Percentiles rank a stretch among this genome's conserved stretches.
phyloP scores from a whole-genome alignment of 2,888 invertebrate species.

The Eupithecia insigniata region DNA sequence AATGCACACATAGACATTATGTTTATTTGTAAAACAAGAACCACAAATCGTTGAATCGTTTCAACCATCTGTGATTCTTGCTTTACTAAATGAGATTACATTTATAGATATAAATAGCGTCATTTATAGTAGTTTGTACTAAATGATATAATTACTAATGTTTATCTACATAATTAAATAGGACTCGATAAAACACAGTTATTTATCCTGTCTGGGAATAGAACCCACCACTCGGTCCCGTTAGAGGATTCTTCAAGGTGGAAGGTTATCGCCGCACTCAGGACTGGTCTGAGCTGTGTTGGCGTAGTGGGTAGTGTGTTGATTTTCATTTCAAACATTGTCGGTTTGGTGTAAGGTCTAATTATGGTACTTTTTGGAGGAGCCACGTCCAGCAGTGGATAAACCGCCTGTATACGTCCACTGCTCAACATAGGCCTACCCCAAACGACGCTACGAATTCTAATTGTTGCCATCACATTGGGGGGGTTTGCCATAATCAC shows the following conservation, averaged over 20 bases:
- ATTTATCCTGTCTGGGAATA: constrained; percentile 7
- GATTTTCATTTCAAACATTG: not conserved
- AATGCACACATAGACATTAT: not conserved
- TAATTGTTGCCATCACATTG: too few species aligned
- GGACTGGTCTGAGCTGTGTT: not conserved
- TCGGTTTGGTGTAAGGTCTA: not conserved
- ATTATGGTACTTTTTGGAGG: too few species aligned
- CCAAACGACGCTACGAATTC: too few species aligned
- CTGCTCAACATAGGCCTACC: too few species aligned
- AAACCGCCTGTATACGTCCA: too few species aligned
- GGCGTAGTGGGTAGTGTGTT: not conserved
- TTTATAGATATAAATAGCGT: not conserved
- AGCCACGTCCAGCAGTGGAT: too few species aligned
- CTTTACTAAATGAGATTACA: not conserved
- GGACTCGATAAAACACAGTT: constrained; percentile 8
- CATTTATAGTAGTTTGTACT: not conserved
- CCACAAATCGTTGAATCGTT: not conserved
- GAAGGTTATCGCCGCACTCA: constrained; percentile 11
- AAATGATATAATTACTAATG: not conserved
- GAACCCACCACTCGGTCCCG: constrained; percentile 9
- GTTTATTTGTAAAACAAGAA: not conserved
- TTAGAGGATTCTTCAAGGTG: not conserved
- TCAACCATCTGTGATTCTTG: too few species aligned
- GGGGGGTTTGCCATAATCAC: too few species aligned
- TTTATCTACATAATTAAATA: constrained; percentile 1